phyloP scores from a whole-genome alignment of 2,113 vertebrate genomes.

The Smithornis capensis region DNA sequence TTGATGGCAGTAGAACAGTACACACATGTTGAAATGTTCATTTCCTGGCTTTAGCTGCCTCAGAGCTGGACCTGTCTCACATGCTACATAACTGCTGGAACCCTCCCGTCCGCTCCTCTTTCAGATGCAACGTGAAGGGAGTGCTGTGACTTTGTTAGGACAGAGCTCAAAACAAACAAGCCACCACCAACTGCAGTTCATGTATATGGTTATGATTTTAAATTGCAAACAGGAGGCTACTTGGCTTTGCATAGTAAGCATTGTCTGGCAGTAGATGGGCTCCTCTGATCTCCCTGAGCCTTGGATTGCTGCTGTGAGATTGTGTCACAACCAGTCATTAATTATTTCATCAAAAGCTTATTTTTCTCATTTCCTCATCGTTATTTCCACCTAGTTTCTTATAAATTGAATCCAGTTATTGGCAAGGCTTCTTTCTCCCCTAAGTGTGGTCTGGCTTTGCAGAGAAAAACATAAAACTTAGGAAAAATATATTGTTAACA shows the following conservation, averaged over 20 bases:
- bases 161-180: conserved; percentile 19
- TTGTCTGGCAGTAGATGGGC: conserved; percentile 48
- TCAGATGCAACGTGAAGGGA: background rate
- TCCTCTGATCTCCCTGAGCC: conserved; percentile 57
- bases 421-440: background rate
- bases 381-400: conserved; percentile 60
- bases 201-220: conserved; percentile 39
- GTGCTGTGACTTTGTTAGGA: background rate
- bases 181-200: background rate
- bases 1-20: background rate
- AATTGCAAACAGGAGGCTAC: conserved; percentile 59
- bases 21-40: background rate
- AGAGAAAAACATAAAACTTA: background rate
- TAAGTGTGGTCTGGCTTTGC: background rate
- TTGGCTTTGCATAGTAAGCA: conserved; percentile 54
- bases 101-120: background rate
- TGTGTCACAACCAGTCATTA: conserved; percentile 63
- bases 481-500: background rate
- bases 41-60: background rate
- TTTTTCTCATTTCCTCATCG: conserved; percentile 65
- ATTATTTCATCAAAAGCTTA: conserved; percentile 64
- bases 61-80: background rate
- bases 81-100: background rate
- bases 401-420: conserved; percentile 54
- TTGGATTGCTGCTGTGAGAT: conserved; percentile 66